phyloP scores from a whole-genome alignment of 2,797 vertebrate genomes.

The Falco biarmicus region DNA sequence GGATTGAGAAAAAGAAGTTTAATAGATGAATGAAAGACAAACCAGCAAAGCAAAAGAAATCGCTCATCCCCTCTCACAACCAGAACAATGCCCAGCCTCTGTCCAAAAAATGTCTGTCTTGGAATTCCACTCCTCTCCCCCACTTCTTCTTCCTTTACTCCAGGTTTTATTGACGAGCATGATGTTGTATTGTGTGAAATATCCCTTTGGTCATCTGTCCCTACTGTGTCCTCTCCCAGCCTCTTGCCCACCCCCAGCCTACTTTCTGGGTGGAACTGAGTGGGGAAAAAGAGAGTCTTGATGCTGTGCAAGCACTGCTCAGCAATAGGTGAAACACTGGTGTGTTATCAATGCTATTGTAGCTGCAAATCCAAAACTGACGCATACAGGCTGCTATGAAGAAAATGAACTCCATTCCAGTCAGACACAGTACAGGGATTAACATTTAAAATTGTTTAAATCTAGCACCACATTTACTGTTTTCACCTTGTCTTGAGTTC shows the following conservation, averaged over 20 bases:
- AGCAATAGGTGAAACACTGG: neutral
- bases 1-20: neutral
- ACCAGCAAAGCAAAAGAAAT: neutral
- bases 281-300: neutral
- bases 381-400: neutral
- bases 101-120: neutral
- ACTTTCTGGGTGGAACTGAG: neutral
- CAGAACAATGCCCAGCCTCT: neutral
- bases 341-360: neutral
- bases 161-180: neutral
- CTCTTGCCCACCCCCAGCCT: neutral
- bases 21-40: neutral
- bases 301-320: neutral
- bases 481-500: neutral
- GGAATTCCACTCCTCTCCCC: neutral
- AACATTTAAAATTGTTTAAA: neutral
- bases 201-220: neutral
- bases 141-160: neutral
- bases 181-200: rapidly evolving
- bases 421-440: neutral
- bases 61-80: neutral
- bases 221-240: neutral
- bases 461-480: neutral
- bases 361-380: neutral
- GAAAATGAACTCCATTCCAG: neutral